Percentiles rank a stretch among this genome's conserved stretches.
Conservation (phyloP, 2,797 vertebrate species). For the Euphonia xanthogaster region DNA sequence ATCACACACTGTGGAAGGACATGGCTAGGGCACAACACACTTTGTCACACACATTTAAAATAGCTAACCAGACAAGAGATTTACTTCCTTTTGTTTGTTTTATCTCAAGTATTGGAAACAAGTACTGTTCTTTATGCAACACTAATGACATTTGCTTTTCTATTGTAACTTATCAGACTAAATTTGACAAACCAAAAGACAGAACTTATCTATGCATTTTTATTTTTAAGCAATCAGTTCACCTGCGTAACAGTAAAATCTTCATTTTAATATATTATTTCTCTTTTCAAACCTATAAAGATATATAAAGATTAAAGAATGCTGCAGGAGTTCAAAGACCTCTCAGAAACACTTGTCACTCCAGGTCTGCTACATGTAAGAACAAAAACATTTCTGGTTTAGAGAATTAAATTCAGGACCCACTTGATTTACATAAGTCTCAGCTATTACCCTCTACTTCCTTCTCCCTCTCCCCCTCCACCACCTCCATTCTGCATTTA, state of each 20-base stretch:
- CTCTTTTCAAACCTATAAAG: not conserved
- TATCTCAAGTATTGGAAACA: not conserved
- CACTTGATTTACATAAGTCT: not conserved
- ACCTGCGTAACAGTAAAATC: not conserved
- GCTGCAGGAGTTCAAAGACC: not conserved
- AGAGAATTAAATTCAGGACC: not conserved
- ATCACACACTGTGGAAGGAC: not conserved
- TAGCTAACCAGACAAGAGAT: not conserved
- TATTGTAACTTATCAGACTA: not conserved
- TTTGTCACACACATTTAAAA: not conserved
- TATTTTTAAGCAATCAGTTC: not conserved
- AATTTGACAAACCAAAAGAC: not conserved
- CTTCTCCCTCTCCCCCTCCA: fast-evolving
- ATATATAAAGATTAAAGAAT: not conserved
- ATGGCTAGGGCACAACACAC: not conserved
- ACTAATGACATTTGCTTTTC: not conserved
- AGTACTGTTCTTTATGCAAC: not conserved
- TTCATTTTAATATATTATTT: not conserved
- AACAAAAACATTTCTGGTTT: not conserved
- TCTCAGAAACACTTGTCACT: not conserved
- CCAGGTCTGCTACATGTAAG: not conserved
- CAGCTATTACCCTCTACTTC: not conserved
- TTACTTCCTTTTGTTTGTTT: not conserved
- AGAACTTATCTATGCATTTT: fast-evolving
- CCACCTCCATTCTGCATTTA: not conserved